Conservation (phyloP, 2,888 invertebrate species). For the Melitaea athalia region DNA sequence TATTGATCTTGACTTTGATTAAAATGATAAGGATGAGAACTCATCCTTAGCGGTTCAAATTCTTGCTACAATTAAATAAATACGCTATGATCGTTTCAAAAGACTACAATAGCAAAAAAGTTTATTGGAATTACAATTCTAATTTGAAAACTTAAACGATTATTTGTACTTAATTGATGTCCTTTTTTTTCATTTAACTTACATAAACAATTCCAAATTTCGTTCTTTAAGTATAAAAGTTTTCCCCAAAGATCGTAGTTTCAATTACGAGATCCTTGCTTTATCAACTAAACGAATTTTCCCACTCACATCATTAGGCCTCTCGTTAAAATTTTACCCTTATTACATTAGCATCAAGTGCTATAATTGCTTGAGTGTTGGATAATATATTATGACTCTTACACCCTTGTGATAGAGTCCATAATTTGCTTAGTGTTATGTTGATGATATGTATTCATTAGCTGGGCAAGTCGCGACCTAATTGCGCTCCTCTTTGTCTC, state of each 20-base stretch:
- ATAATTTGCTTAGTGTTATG: slow-evolving; percentile 23
- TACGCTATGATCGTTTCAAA: too few relatives aligned
- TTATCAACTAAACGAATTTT: slow-evolving; percentile 29
- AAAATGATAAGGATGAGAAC: too few relatives aligned
- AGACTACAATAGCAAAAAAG: not conserved
- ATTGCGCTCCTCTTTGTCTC: slow-evolving; percentile 18
- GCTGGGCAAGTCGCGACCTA: slow-evolving; percentile 30
- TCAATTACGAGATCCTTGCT: slow-evolving; percentile 26
- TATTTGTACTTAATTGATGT: not conserved
- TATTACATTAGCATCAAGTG: slow-evolving; percentile 15
- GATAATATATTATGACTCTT: slow-evolving; percentile 13
- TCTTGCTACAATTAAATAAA: not conserved
- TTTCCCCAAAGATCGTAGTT: slow-evolving; percentile 23
- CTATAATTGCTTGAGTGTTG: slow-evolving; percentile 18
- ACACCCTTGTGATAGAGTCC: slow-evolving; percentile 15
- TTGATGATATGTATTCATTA: slow-evolving; percentile 34
- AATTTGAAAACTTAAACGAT: not conserved
- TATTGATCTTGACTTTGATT: too few relatives aligned
- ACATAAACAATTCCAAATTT: slow-evolving; percentile 11
- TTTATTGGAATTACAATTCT: not conserved
- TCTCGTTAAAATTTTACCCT: slow-evolving; percentile 14
- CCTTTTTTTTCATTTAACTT: not conserved
- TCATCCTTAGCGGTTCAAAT: too few relatives aligned
- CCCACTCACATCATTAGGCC: slow-evolving; percentile 19
- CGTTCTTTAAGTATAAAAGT: slow-evolving; percentile 22